Base-by-base conservation (phyloP, 2,797 vertebrate genomes). In the Lycodopsis pacificus region DNA sequence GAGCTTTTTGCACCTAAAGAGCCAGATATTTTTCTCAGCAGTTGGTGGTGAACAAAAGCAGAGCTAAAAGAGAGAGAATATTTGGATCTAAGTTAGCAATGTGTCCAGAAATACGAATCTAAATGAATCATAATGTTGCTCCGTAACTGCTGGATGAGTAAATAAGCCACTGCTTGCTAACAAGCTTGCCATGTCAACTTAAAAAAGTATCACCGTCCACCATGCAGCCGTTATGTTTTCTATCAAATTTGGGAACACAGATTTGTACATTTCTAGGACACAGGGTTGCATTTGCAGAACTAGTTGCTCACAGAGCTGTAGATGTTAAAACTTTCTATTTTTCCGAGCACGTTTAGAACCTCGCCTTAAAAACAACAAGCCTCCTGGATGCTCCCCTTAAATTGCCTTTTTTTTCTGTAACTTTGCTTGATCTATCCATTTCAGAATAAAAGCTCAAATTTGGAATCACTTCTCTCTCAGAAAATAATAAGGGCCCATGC, bases 361-460 rank as follows among this genome's bases (percentile, higher is more conserved):
- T 51, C 0, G 19, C 19, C 1, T 32, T 32, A 22, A 20, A 14
- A 68, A 19, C 15, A 46, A 15, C 57, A 61, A 13, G 0, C 27
- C 38, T 22, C 12, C 9, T 48, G 6, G 20, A 46, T 54, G 53
- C 66, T 22, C 9, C 42, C 1, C 32, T 30, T 7, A 1, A 34
- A 3, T 22, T 8, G 5, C 22, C 4, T 65, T 22, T 70, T 22
- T 22, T 42, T 14, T 65, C 22, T 64, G 11, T 15, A 20, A 57
- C 49, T 62, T 19, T 15, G 14, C 58, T 14, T n/a, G 54, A 69
- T 42, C 15, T 62, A 8, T 36, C n/a, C 1, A 11, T 44, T 46
- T 30, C 13, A 48, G 38, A 61, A 69, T 32, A 19, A 69, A 82
- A 63, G 46, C 49, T 71, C 22, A 42, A 0, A 48, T 77, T 78